Base-by-base conservation (phyloP, 2,888 invertebrate species). In the Hartigia nigra region DNA sequence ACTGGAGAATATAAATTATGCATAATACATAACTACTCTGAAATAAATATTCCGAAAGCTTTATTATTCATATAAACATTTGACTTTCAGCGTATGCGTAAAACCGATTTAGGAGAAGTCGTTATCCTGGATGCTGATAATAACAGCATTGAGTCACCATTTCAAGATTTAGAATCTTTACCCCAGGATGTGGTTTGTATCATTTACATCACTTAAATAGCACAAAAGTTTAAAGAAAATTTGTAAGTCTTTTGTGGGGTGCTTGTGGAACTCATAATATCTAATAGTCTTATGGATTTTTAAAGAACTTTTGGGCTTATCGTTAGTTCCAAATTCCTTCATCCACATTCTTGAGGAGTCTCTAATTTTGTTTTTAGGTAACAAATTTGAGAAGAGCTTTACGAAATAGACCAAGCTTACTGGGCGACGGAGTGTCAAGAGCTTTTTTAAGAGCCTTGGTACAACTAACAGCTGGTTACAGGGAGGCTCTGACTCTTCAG, bases 51-150 rank as follows among this genome's bases (percentile, higher is more conserved):
- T 69, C 31, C 55, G 55, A 32, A 37, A 69, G 72, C 74, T 32
- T 37, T 37, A 77, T 74, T 69, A 55, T 74, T 39, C n/a, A 55
- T 76, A 69, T 31, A 14, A 76, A 31, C 69, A 76, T n/a, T 36
- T 23, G 36, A 14, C 76, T 93, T 93, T 70, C 93, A 97, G 97
- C 94, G 93, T 91, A 95, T 97, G 81, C 94, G 95, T 86, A 94
- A 94, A 91, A 94, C 94, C 75, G 98, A 99, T 92, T 94, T 99
- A 80, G 98, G 98, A 69, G 99, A 99, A 90, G 97, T 98, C 84
- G 98, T 99, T 74, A 94, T 98, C 85, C 94, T 99, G 89, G 96
- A 99, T 93, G 97, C 98, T 80, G 99, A 99, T 93, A 95, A 94
- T 79, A 98, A 98, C 91, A 95, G 94, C 78, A 95, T 99, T 74